These are phyloP conservation scores for Hydriomena furcata DNA, from an alignment of 2,888 invertebrate species.

Conservation along the genomic window DNA sequence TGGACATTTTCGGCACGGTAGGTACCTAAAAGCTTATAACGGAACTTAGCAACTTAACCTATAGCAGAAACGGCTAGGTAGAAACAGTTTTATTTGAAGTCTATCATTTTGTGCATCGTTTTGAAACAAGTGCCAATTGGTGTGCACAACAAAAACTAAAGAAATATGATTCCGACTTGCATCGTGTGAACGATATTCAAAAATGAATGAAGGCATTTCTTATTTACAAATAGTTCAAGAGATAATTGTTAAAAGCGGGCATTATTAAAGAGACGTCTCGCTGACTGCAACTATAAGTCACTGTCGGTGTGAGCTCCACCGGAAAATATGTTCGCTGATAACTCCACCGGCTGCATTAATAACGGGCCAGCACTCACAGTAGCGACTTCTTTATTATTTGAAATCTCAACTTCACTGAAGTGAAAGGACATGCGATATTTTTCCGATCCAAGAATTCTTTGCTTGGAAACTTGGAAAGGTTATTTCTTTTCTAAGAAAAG, in stretches of 20 bases:
- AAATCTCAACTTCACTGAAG: slow-evolving; percentile 15
- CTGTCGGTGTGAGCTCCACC: slow-evolving; percentile 7
- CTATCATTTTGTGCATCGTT: too few relatives aligned
- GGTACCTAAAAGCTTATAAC: background rate
- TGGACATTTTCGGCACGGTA: background rate
- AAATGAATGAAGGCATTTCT: too few relatives aligned
- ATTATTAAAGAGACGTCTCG: slow-evolving; percentile 20
- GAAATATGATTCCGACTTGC: too few relatives aligned
- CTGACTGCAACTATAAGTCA: slow-evolving; percentile 16
- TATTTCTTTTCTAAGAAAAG: too few relatives aligned
- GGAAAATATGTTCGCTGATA: slow-evolving; percentile 2
- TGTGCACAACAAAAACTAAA: too few relatives aligned
- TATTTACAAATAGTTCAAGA: background rate
- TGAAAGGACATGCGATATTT: slow-evolving; percentile 20
- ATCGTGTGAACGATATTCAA: too few relatives aligned
- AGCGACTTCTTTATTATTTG: slow-evolving; percentile 20
- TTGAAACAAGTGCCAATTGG: too few relatives aligned
- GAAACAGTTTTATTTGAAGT: too few relatives aligned
- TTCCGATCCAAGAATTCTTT: slow-evolving; percentile 13
- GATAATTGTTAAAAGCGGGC: background rate
- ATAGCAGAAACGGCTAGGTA: too few relatives aligned
- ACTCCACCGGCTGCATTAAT: slow-evolving; percentile 16
- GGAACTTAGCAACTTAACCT: too few relatives aligned
- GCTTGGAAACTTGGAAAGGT: slow-evolving; percentile 18
- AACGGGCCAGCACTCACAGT: slow-evolving; percentile 10